Evolutionary conservation across 2,797 vertebrate species (phyloP).

Genomic region (Carcharodon carcharias): DNA sequence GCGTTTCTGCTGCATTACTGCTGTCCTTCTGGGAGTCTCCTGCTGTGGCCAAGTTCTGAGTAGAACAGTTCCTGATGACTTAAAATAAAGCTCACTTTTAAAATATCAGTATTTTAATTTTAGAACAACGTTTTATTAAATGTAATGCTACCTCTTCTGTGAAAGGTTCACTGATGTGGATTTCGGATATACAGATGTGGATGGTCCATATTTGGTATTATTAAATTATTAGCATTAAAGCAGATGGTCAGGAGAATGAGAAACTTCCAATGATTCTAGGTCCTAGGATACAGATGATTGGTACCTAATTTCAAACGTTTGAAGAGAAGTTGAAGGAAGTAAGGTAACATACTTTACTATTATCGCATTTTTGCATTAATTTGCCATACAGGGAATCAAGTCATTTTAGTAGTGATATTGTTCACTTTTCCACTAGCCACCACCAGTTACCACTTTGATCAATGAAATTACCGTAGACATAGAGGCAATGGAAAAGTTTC

Average conservation of each 20-base stretch:
- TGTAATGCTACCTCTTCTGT: not conserved
- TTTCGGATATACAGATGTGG: not conserved
- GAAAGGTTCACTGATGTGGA: not conserved
- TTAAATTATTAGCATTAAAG: not conserved
- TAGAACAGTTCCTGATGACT: too few species aligned
- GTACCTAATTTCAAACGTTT: not conserved
- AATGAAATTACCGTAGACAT: not conserved
- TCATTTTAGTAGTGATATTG: not conserved
- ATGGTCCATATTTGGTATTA: not conserved
- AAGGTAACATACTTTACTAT: not conserved
- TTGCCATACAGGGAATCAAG: not conserved
- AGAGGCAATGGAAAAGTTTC: not conserved
- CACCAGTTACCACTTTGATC: not conserved
- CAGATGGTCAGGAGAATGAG: not conserved
- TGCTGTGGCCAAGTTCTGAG: not conserved
- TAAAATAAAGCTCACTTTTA: not conserved
- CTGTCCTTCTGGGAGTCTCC: not conserved
- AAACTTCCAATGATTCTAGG: not conserved
- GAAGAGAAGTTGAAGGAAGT: not conserved
- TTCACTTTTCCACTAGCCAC: not conserved
- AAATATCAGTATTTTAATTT: not conserved
- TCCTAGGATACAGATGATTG: not conserved
- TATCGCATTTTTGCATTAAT: not conserved
- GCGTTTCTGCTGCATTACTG: too few species aligned
- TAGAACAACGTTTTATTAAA: not conserved